Evolutionary conservation across 2,888 invertebrate species (phyloP).

Genomic region (Pegoplata infirma): DNA sequence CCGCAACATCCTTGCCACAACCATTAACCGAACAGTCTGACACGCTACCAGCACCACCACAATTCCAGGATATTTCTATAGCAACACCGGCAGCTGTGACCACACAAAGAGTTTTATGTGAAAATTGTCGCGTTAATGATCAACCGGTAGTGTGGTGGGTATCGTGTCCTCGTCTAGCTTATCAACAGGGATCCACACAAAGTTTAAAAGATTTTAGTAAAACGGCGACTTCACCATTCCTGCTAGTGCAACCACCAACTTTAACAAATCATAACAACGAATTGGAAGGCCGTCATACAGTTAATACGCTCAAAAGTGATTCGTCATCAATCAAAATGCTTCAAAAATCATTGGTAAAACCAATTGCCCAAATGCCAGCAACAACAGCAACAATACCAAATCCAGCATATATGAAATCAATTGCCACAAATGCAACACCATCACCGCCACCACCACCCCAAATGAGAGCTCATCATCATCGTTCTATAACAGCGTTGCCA

Average conservation of each 20-base stretch:
- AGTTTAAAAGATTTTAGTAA: constrained; percentile 46
- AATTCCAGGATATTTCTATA: constrained; percentile 58
- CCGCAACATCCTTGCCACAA: constrained; percentile 8
- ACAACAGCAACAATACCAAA: constrained; percentile 34
- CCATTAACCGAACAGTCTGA: constrained; percentile 47
- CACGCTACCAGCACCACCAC: constrained; percentile 50
- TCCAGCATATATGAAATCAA: constrained; percentile 24
- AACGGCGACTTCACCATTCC: constrained; percentile 25
- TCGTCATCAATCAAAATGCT: constrained; percentile 62
- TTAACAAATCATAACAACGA: constrained; percentile 32
- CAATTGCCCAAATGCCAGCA: constrained; percentile 36
- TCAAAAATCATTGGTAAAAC: constrained; percentile 61
- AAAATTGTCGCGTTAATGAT: constrained; percentile 75
- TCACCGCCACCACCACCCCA: constrained; percentile 66
- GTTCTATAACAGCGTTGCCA: constrained; percentile 68
- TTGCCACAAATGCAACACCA: constrained; percentile 55
- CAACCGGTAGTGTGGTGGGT: constrained; percentile 77
- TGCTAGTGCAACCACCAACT: constrained; percentile 18
- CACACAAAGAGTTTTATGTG: constrained; percentile 70
- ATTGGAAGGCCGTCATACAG: constrained; percentile 52
- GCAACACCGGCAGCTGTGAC: constrained; percentile 64
- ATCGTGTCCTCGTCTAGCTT: constrained; percentile 76
- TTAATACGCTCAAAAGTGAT: constrained; percentile 31
- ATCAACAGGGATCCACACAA: constrained; percentile 68
- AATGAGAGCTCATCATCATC: constrained; percentile 63